These are phyloP conservation scores for Anolis apletophallus DNA, from an alignment of 2,797 vertebrate genomes.

Conservation along the genomic window DNA sequence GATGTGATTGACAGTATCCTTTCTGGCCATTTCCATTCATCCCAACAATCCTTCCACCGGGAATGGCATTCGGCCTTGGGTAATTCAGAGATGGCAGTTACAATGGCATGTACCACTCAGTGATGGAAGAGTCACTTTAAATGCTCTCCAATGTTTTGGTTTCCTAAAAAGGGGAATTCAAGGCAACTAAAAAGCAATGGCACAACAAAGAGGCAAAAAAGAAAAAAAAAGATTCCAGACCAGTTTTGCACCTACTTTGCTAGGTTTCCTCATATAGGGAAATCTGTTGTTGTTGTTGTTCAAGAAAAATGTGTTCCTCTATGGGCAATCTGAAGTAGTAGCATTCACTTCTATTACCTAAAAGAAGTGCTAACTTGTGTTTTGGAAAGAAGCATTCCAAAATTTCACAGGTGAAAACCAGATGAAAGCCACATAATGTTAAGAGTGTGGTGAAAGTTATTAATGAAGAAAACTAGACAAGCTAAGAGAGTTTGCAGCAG, in stretches of 20 bases:
- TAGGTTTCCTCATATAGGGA: neutral
- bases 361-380: neutral
- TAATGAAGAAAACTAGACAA: no score
- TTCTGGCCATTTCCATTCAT: constrained; percentile 23
- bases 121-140: neutral
- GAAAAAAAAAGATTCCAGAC: neutral
- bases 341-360: neutral
- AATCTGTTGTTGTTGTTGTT: neutral
- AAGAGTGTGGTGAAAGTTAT: no score
- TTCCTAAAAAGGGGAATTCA: neutral
- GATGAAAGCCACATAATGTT: no score
- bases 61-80: constrained; percentile 4
- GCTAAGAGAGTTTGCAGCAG: no score
- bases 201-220: neutral
- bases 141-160: neutral
- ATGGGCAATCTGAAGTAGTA: neutral
- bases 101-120: neutral
- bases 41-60: neutral
- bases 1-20: neutral
- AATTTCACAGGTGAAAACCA: no score
- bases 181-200: neutral
- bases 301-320: neutral
- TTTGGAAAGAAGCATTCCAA: no score
- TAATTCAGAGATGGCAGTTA: no score
- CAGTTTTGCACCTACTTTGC: neutral